Evolutionary conservation across 2,113 vertebrate species (phyloP), one percentile per base, ranked within the genome.

Genomic region (Carettochelys insculpta): DNA sequence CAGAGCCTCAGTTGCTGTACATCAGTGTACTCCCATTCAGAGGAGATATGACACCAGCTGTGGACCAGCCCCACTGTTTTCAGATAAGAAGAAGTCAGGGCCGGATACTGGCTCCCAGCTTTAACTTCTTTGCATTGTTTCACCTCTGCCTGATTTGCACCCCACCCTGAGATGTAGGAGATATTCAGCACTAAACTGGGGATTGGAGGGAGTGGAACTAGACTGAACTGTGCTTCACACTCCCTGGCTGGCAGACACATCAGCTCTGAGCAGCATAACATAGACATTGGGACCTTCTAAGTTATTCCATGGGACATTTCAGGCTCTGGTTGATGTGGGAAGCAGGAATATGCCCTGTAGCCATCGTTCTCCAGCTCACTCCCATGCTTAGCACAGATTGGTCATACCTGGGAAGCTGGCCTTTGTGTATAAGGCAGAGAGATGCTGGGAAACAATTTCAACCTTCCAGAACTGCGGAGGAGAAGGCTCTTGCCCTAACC

Each of bases 31-130:
- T 29, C 4, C 6, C 47, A 34, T 81, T 45, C 0, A 1, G n/a
- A 79, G 83, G 12, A 0, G 1, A 3, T 58, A 4, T 16, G 48
- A n/a, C 0, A 0, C 5, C 29, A 52, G 50, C 1, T 3, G 22
- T 43, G 45, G 25, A 80, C 89, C 65, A 88, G 80, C n/a, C 5
- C 53, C 78, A 73, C 29, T 34, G 43, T n/a, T 27, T 8, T 6
- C 17, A 61, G 61, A 8, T 12, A 25, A 24, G 58, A 75, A 51
- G 51, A 48, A 41, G 24, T 4, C 1, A 38, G 61, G 0, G 4
- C 34, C 51, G 0, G 20, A 0, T 58, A 2, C 8, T 25, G 5
- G 41, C 41, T 27, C 45, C 73, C 43, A 50, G 76, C 11, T 34
- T 19, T 71, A 6, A 13, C 24, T n/a, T 31, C n/a, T 19, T 19